Base-by-base conservation (phyloP, 1,140 invertebrate species). In the Trichoplusia ni region DNA sequence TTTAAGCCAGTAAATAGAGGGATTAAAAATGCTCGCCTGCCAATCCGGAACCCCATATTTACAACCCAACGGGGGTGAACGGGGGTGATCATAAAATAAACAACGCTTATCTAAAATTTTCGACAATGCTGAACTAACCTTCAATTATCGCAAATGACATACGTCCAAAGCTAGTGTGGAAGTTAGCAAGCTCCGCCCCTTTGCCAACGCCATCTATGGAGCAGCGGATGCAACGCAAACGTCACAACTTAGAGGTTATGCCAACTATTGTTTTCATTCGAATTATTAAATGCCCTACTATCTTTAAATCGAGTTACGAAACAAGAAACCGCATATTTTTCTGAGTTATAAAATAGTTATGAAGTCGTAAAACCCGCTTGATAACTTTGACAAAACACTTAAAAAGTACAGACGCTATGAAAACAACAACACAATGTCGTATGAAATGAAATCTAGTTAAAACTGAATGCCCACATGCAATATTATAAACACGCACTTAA, bases 241-340 rank as follows among this genome's bases (percentile, higher is more conserved):
- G 61, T 62, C 51, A 71, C 44, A 65, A 60, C 47, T 71, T 82
- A 70, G 56, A 86, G 83, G 81, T 86, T 86, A 86, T 74, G 68
- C 69, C 60, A 21, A 21, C 16, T 27, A 18, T n/a, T 21, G 31
- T 21, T 42, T 40, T n/a, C 37, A 37, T 13, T 46, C 37, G 51
- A 53, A 7, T 63, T 60, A 7, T 14, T 59, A 35, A 44, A 31
- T 19, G 9, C 2, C 16, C 23, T 35, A 13, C 25, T 54, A 16
- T 7, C n/a, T 6, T 8, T 6, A 9, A 6, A 16, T 23, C n/a
- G 5, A 21, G 38, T n/a, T 38, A 25, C 19, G 9, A 35, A 54
- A 25, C 7, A 37, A 2, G 1, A 35, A 4, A 13, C 1, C 29
- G 9, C 2, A 18, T 19, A 16, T 19, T 44, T 19, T 44, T 56